Conservation (phyloP, 2,113 vertebrate species). For the Petroica traversi region DNA sequence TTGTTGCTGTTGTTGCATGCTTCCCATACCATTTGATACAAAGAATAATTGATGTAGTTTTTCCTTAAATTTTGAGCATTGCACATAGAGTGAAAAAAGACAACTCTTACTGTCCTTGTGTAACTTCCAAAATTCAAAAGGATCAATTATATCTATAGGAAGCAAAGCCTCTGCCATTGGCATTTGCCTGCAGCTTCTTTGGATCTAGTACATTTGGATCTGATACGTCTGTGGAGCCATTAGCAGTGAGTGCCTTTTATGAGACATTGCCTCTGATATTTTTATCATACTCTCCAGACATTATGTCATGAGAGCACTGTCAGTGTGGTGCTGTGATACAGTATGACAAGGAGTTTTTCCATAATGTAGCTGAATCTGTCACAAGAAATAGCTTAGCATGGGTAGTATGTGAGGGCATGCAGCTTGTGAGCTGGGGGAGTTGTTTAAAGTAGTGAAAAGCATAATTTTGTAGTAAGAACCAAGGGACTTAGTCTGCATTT, state of each 20-base stretch:
- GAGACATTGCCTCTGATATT: not conserved
- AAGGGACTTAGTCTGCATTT: not conserved
- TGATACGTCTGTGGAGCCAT: not conserved
- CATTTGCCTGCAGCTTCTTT: not conserved
- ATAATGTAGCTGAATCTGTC: not conserved
- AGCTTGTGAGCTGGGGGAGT: not conserved
- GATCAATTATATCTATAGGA: not conserved
- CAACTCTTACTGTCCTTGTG: not conserved
- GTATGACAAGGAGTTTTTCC: not conserved
- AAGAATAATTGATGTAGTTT: not conserved
- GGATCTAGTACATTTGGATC: not conserved
- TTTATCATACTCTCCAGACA: slow-evolving; percentile 11
- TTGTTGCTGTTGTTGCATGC: not conserved
- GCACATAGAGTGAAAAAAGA: not conserved
- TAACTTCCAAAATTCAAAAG: slow-evolving; percentile 5
- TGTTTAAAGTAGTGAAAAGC: slow-evolving; percentile 27
- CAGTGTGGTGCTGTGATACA: not conserved
- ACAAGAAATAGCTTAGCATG: slow-evolving; percentile 27
- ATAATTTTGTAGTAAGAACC: not conserved
- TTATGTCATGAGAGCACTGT: not conserved
- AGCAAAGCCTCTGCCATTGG: not conserved
- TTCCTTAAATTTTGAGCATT: slow-evolving; percentile 1
- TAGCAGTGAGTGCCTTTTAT: not conserved
- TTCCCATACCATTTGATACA: not conserved
- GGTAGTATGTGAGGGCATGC: slow-evolving; percentile 1